Base-by-base conservation (phyloP, 2,113 vertebrate genomes). In the Gavialis gangeticus region DNA sequence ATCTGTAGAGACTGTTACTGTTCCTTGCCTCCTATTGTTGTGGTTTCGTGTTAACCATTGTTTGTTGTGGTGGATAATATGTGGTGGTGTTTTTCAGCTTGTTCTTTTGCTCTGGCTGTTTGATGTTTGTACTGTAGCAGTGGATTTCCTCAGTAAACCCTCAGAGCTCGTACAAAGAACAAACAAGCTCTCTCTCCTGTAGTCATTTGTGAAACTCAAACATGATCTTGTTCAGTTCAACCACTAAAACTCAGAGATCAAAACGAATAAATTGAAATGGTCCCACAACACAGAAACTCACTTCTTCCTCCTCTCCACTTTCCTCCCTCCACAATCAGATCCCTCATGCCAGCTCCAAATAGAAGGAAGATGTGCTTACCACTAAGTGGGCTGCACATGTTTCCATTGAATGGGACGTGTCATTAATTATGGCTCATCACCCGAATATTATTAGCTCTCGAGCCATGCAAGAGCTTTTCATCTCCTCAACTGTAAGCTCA, bases 221-320 rank as follows among this genome's bases (percentile, higher is more conserved):
- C 85, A 92, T 69, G 92, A 79, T 90, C 94, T 96, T 79, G 82
- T 87, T 97, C 91, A 88, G 89, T 63, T 7, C 1, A 6, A 96
- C 96, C 96, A 96, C 92, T 85, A 97, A 95, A 96, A 89, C 90
- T 82, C 93, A 84, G 59, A 97, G 91, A 91, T 97, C 86, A 87
- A 95, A 87, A 79, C 6, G 27, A 93, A 62, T 59, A 71, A 91
- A 88, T 88, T 93, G 93, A 76, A 92, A 95, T 66, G 89, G 92
- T 89, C 92, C 93, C 97, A 95, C 95, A 97, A 92, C 89, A 96
- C 81, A 95, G 91, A 89, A 92, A 94, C 91, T 91, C 89, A 73
- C 87, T 86, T 34, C 83, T 94, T 92, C 91, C 0, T 58, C 88
- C 81, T 80, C 91, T 94, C 62, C 63, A 5, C 64, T 93, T 66